phyloP scores from a whole-genome alignment of 2,113 vertebrate species.

The Pangasianodon gigas region DNA sequence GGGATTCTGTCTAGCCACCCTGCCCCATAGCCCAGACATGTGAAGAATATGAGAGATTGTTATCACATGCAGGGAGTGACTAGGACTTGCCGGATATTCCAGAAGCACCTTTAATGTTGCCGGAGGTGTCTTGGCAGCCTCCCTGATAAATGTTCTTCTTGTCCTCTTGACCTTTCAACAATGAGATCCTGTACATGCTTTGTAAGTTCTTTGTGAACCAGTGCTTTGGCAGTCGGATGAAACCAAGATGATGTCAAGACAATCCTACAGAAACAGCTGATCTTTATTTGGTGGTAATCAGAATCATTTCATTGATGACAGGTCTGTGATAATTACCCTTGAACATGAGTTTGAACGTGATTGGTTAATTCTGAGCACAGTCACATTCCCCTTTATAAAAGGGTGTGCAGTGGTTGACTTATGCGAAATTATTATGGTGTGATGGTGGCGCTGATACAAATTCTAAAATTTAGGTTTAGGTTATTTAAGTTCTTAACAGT shows the following conservation, averaged over 20 bases:
- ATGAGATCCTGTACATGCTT: neutral
- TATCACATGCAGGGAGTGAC: neutral
- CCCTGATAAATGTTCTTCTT: neutral
- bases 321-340: neutral
- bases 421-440: no score
- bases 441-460: no score
- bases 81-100: neutral
- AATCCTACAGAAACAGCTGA: no score
- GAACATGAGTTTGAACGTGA: neutral
- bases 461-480: neutral
- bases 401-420: no score
- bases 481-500: no score
- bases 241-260: neutral
- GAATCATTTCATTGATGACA: neutral
- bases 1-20: neutral
- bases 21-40: neutral
- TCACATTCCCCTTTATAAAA: neutral
- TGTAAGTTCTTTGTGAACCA: neutral
- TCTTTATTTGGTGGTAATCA: neutral
- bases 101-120: neutral
- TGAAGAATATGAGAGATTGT: no score
- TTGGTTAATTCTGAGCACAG: neutral
- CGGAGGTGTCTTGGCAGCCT: neutral
- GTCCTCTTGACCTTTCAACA: neutral
- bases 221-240: neutral